phyloP scores from a whole-genome alignment of 2,888 invertebrate species.

The Bombylius discolor region DNA sequence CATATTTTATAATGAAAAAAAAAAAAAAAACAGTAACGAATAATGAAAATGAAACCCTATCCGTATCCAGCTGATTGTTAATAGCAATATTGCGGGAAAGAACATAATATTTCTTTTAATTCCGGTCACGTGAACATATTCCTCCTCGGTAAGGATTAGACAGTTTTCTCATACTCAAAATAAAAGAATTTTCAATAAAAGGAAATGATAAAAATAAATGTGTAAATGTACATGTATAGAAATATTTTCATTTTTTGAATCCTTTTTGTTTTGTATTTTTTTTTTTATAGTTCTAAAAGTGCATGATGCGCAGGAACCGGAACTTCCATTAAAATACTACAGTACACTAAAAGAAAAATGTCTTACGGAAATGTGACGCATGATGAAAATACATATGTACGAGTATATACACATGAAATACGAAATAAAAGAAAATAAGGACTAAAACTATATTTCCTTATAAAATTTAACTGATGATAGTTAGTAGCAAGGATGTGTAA shows the following conservation, averaged over 20 bases:
- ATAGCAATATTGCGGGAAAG: not conserved
- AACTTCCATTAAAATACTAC: conserved; percentile 1
- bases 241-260: too few relatives aligned
- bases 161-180: not conserved
- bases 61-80: not conserved
- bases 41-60: conserved; percentile 1
- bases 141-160: not conserved
- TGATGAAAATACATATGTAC: not conserved
- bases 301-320: not conserved
- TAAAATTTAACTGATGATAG: too few relatives aligned
- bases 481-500: too few relatives aligned
- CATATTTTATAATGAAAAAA: too few relatives aligned
- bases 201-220: not conserved
- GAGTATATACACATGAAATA: too few relatives aligned
- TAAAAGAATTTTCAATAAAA: not conserved
- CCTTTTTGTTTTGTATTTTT: too few relatives aligned
- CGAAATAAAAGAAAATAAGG: too few relatives aligned
- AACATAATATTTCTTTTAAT: conserved; percentile 12
- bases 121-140: conserved; percentile 12
- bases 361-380: not conserved
- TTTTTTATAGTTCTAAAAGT: not conserved
- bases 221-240: too few relatives aligned
- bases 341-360: not conserved
- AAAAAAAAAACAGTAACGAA: too few relatives aligned
- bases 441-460: too few relatives aligned